Evolutionary conservation across 2,113 vertebrate species (phyloP).

Genomic region (Aptenodytes forsteri): DNA sequence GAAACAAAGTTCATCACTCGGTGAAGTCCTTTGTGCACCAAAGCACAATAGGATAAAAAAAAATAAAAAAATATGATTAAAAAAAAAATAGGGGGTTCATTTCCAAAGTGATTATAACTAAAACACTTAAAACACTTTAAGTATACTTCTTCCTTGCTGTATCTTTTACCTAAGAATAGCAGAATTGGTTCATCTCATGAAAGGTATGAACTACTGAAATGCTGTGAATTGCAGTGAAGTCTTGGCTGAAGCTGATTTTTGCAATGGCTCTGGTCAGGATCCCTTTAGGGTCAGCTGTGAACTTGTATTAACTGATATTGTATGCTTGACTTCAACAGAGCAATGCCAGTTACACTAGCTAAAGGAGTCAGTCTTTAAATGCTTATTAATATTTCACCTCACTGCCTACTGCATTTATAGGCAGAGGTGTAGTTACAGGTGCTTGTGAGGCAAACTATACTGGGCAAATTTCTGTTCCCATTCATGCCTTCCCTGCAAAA

Average conservation of each 20-base stretch:
- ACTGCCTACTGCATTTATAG: background rate
- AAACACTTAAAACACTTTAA: background rate
- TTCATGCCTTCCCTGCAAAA: background rate
- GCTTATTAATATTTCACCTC: background rate
- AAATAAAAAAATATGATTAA: background rate
- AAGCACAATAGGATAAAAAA: background rate
- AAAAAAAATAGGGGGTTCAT: background rate
- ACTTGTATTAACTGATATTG: background rate
- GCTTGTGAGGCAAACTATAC: background rate
- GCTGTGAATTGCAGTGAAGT: background rate
- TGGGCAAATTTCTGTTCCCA: background rate
- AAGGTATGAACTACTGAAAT: background rate
- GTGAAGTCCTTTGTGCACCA: background rate
- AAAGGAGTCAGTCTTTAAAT: background rate
- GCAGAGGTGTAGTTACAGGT: background rate
- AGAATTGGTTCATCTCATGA: background rate
- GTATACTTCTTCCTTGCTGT: background rate
- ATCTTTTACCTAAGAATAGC: background rate
- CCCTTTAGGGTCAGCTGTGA: background rate
- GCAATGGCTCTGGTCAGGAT: background rate
- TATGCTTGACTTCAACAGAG: background rate
- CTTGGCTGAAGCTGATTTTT: background rate
- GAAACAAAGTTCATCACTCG: background rate
- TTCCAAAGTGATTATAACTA: background rate
- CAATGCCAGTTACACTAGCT: background rate